These are phyloP conservation scores for Amniataba percoides DNA, from an alignment of 2,797 vertebrate genomes.

Conservation along the genomic window DNA sequence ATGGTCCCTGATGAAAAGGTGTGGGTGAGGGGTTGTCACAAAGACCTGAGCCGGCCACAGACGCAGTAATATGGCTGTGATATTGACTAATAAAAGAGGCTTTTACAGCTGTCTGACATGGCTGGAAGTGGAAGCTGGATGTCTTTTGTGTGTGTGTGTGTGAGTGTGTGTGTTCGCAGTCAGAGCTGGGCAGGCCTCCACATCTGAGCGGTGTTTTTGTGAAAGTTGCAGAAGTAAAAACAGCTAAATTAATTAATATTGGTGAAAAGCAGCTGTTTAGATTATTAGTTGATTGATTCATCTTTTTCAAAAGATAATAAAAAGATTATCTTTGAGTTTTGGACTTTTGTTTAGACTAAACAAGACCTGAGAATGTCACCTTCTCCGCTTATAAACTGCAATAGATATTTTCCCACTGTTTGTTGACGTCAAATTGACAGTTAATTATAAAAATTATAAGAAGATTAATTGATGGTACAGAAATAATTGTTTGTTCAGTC, in stretches of 20 bases:
- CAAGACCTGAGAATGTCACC: not conserved
- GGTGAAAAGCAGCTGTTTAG: not conserved
- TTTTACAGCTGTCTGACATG: constrained; percentile 71
- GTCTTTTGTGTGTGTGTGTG: not conserved
- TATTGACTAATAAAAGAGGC: constrained; percentile 71
- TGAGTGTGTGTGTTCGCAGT: constrained; percentile 12
- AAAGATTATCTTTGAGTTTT: not conserved
- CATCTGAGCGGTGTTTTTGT: constrained; percentile 13
- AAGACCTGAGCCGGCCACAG: constrained; percentile 41
- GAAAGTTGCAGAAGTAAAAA: not conserved
- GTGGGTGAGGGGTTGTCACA: constrained; percentile 75
- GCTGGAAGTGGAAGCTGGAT: constrained; percentile 44
- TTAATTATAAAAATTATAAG: not conserved
- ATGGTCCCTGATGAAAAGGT: constrained; percentile 80
- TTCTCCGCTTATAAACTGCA: not conserved
- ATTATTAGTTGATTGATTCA: too few species aligned
- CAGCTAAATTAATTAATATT: not conserved
- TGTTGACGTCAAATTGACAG: not conserved
- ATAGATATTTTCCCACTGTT: not conserved
- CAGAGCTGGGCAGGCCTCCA: not conserved
- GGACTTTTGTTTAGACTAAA: too few species aligned
- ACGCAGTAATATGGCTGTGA: constrained; percentile 57
- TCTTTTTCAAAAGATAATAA: too few species aligned
- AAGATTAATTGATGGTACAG: not conserved
- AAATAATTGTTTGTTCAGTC: not conserved